A percentile compares a stretch with the other conserved stretches of the same genome.
These are phyloP conservation scores for Aldrovandia affinis DNA, from an alignment of 2,797 vertebrate genomes.

Conservation along the genomic window DNA sequence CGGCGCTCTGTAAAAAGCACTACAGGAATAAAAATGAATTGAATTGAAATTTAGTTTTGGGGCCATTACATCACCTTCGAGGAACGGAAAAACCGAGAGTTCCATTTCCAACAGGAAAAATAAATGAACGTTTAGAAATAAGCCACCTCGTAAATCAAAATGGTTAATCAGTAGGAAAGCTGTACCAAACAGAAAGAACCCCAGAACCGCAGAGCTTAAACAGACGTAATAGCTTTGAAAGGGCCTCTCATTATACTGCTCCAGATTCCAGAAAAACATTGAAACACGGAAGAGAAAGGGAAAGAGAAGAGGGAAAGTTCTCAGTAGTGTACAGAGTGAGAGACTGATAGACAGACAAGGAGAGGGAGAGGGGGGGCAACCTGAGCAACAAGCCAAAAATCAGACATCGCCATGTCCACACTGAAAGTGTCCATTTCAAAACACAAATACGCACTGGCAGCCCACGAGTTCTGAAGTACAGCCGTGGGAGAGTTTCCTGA, in stretches of 20 bases:
- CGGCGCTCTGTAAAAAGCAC: too few species aligned
- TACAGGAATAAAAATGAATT: neutral
- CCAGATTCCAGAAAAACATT: conserved; percentile 1
- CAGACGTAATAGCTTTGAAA: conserved; percentile 52
- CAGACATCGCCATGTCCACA: neutral
- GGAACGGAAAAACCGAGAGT: conserved; percentile 49
- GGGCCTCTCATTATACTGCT: conserved; percentile 36
- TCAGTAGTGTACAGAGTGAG: neutral
- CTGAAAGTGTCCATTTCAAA: neutral
- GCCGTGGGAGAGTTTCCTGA: neutral
- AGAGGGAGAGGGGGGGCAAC: neutral
- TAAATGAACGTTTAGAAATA: conserved; percentile 23
- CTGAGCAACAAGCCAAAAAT: neutral
- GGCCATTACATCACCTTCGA: conserved; percentile 59
- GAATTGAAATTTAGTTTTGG: neutral
- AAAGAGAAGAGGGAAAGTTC: neutral
- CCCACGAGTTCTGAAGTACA: neutral
- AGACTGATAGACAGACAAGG: conserved; percentile 9
- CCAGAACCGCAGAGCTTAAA: conserved; percentile 43
- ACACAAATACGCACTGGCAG: neutral
- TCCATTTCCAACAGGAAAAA: conserved; percentile 32
- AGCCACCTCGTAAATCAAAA: conserved; percentile 27
- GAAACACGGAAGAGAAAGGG: neutral
- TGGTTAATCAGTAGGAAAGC: conserved; percentile 51
- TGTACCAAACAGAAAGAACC: conserved; percentile 46